Percentiles rank a stretch among this genome's conserved stretches.
Evolutionary conservation across 2,888 invertebrate genomes (phyloP).

Genomic region (Alsophila aescularia): DNA sequence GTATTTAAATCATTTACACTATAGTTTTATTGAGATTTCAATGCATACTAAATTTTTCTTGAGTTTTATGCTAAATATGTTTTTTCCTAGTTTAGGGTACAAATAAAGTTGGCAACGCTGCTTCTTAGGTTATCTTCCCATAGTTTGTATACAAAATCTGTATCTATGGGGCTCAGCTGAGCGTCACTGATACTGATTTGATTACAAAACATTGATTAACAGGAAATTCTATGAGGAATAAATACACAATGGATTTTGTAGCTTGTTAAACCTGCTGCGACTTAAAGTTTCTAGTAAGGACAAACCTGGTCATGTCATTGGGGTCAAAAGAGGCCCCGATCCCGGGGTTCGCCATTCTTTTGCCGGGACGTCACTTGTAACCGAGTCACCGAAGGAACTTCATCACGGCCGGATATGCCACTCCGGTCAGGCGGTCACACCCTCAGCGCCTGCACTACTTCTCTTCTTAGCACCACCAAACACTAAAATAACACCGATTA

Average conservation of each 20-base stretch:
- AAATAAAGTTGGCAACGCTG: too few species aligned
- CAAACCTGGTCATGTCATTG: constrained; percentile 86
- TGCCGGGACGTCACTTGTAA: constrained; percentile 48
- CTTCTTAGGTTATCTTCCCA: constrained; percentile 2
- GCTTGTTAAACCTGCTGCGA: neutral
- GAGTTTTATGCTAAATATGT: too few species aligned
- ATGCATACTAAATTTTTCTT: too few species aligned
- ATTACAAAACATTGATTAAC: neutral
- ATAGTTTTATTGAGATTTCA: too few species aligned
- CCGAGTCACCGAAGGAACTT: constrained; percentile 58
- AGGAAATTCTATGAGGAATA: too few species aligned
- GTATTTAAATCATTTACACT: too few species aligned
- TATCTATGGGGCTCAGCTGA: neutral
- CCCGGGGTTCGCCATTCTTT: constrained; percentile 75
- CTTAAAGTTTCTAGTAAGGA: constrained; percentile 1
- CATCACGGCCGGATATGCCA: constrained; percentile 70
- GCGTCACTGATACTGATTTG: neutral
- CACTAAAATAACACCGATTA: constrained; percentile 26
- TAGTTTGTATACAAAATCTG: constrained; percentile 12
- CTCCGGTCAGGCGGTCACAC: constrained; percentile 59
- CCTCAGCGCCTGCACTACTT: constrained; percentile 48
- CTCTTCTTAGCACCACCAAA: constrained; percentile 26
- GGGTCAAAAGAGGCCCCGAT: constrained; percentile 89
- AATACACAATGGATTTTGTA: neutral
- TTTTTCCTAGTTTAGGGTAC: too few species aligned